Evolutionary conservation across 2,797 vertebrate species (phyloP), one percentile per base, ranked within the genome.

Genomic region (Gallinago nigripennis): DNA sequence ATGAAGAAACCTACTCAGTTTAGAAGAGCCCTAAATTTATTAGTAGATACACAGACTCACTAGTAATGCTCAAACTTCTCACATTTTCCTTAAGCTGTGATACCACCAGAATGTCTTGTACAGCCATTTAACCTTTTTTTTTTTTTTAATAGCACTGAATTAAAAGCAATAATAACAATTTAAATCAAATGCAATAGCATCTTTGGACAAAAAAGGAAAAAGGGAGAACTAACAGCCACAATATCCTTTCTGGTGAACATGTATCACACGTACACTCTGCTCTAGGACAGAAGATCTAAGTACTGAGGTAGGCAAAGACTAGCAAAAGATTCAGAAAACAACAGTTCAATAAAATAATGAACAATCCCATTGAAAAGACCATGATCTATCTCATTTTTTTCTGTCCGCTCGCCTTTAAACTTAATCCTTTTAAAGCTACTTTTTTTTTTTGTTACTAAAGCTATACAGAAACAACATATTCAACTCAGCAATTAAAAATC

Each of bases 191-290:
- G 7, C 24, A 9, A 24, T 23, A 25, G 8, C 6, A 7, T 12
- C 3, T 85, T 70, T 57, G 27, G 33, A 35, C 4, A 50, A 11
- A 18, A 43, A 43, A 51, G 25, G 11, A 17, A 75, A 68, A 78
- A 24, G 8, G 28, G 13, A 80, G 24, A 85, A 56, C 18, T 31
- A 24, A 80, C 77, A 66, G 35, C 12, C 15, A 39, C 16, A 50
- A 6, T 12, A 43, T 51, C 9, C 6, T 53, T 60, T 27, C 31
- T 1, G n/a, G 33, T 41, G 31, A 80, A 30, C 7, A 23, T 4
- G 6, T 28, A 41, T 11, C 25, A 1, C 11, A 23, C 1, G 2
- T 11, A 43, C 31, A 11, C 18, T 9, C 9, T 43, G 30, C 10
- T n/a, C 51, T 51, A 57, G 46, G 15, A 58, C 82, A 68, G 25